Percentiles rank a stretch among this genome's conserved stretches.
phyloP scores from a whole-genome alignment of 2,113 vertebrate genomes.

The Myiagra hebetior region DNA sequence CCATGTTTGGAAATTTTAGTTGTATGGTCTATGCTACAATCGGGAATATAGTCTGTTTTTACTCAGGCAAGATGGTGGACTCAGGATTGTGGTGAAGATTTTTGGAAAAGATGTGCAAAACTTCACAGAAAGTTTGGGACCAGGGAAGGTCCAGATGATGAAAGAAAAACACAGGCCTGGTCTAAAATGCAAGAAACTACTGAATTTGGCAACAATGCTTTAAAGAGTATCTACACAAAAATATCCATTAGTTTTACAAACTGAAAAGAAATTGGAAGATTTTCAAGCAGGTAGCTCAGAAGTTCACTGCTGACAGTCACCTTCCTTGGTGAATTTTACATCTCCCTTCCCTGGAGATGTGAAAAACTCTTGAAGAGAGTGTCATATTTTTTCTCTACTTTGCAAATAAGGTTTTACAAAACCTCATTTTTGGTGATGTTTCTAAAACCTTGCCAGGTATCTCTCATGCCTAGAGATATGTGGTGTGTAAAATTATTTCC shows the following conservation, averaged over 20 bases:
- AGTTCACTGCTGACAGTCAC: not conserved
- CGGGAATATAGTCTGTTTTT: not conserved
- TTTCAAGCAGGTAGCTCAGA: not conserved
- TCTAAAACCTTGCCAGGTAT: not conserved
- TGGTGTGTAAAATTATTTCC: not conserved
- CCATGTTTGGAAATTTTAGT: not conserved
- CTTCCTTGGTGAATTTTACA: not conserved
- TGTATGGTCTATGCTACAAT: not conserved
- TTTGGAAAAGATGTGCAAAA: not conserved
- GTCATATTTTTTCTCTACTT: not conserved
- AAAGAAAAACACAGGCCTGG: not conserved
- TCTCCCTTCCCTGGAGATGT: not conserved
- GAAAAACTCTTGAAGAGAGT: not conserved
- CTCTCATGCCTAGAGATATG: not conserved
- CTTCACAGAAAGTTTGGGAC: not conserved
- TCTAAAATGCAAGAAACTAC: not conserved
- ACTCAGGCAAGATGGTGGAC: not conserved
- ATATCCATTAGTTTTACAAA: not conserved
- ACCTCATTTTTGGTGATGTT: not conserved
- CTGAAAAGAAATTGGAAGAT: not conserved
- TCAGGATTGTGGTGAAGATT: not conserved
- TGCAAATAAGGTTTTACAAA: not conserved
- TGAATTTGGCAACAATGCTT: not conserved
- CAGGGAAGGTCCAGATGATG: not conserved
- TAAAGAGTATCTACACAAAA: not conserved